Evolutionary conservation across 92 coral and sea anemone genomes (phyloP).

Genomic region (Epizoanthus illoricatus): DNA sequence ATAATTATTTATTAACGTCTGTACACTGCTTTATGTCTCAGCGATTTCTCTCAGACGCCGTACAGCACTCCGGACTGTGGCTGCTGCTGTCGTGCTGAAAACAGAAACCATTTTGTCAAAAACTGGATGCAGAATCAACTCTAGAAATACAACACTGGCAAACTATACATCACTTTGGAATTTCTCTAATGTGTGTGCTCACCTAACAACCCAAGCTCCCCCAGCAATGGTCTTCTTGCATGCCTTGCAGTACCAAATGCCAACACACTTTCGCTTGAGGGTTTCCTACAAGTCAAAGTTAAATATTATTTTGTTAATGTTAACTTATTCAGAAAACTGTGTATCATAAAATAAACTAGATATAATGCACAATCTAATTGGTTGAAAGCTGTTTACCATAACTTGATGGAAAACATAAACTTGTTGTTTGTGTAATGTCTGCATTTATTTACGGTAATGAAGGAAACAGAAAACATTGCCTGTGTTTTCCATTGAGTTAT

Average conservation of each 20-base stretch:
- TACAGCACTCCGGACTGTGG: slow-evolving; percentile 97
- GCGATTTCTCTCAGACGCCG: slow-evolving; percentile 97
- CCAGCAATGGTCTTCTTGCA: slow-evolving; percentile 98
- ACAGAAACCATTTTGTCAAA: slow-evolving; percentile 6
- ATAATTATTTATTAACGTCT: slow-evolving; percentile 11
- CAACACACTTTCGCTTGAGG: slow-evolving; percentile 90
- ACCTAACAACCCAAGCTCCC: slow-evolving; percentile 99
- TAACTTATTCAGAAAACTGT: not conserved
- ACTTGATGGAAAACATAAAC: too few relatives aligned
- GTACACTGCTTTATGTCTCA: slow-evolving; percentile 73
- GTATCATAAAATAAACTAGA: not conserved
- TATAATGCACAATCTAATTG: too few relatives aligned
- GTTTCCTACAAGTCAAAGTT: slow-evolving; percentile 60
- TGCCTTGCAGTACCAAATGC: slow-evolving; percentile 96
- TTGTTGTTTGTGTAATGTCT: too few relatives aligned
- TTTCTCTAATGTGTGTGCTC: slow-evolving; percentile 3
- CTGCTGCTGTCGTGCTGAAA: slow-evolving; percentile 96
- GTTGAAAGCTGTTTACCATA: too few relatives aligned
- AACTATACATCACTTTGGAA: too few relatives aligned
- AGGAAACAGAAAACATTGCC: too few relatives aligned
- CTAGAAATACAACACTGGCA: too few relatives aligned
- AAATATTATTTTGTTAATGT: too few relatives aligned
- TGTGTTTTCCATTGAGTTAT: too few relatives aligned
- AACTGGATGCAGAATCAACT: too few relatives aligned
- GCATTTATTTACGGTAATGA: too few relatives aligned